A percentile compares a stretch with the other conserved stretches of the same genome.
phyloP scores from a whole-genome alignment of 2,797 vertebrate species.

The Microctenopoma lineatum region DNA sequence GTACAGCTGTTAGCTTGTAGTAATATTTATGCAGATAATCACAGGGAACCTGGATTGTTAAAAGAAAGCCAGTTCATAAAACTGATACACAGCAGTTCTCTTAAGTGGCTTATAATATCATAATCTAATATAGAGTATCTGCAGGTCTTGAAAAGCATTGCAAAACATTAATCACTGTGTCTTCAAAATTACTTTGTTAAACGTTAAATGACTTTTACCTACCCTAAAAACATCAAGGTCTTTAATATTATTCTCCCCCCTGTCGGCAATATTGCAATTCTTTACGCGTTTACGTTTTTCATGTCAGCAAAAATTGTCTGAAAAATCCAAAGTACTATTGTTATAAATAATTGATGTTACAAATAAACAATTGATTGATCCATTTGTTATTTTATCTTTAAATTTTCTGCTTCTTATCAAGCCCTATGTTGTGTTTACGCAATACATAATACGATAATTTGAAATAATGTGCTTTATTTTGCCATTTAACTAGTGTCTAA shows the following conservation, averaged over 20 bases:
- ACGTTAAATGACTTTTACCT: neutral
- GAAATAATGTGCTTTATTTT: neutral
- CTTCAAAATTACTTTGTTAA: neutral
- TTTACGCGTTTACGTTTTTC: neutral
- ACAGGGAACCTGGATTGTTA: neutral
- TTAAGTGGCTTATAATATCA: neutral
- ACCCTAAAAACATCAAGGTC: neutral
- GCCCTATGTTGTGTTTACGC: neutral
- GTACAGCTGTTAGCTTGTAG: fast-evolving
- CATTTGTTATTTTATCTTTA: neutral
- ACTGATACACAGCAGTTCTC: neutral
- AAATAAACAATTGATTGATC: neutral
- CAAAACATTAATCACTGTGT: neutral
- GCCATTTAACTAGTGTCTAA: no score
- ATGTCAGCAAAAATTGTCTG: neutral
- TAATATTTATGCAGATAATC: neutral
- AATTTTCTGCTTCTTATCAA: neutral
- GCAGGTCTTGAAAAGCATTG: neutral
- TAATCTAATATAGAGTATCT: no score
- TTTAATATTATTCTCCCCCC: neutral
- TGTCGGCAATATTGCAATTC: neutral
- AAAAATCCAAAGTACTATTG: neutral
- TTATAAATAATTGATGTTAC: neutral
- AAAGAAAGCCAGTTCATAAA: neutral
- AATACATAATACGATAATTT: neutral